Evolutionary conservation across 2,113 vertebrate genomes (phyloP), one percentile per base, ranked within the genome.

Genomic region (Myrmecophaga tridactyla): DNA sequence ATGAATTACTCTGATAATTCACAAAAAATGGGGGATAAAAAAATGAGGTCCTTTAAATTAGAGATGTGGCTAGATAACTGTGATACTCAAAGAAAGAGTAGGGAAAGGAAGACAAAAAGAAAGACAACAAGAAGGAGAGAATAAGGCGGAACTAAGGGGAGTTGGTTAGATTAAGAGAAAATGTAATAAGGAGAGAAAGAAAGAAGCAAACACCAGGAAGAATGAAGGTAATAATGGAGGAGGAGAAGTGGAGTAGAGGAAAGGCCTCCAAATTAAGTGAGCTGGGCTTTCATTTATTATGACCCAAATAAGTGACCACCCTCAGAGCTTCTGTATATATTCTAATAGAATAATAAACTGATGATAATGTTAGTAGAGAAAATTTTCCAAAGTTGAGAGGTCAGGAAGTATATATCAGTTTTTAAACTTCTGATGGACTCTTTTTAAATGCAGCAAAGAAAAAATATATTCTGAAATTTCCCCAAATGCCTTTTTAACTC

Each of bases 401-500:
- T 69, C 89, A 93, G 73, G 62, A 94, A 96, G 69, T 81, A 39
- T 31, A 73, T 83, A 80, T 65, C 51, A 81, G 39, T 75, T 69
- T 94, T 20, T 60, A 85, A 95, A 78, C 75, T 92, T 81, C 67
- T 39, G 21, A 36, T 67, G 53, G 51, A 4, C 58, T 96, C 39
- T 93, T 83, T 87, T 63, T 75, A 85, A 92, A 87, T 88, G 13
- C 60, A 87, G 0, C 70, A 27, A 90, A 95, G 92, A 83, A 96
- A 92, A 89, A 86, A 60, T 76, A 36, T 53, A 70, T 80, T 94
- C 56, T 86, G 39, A 85, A 94, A 70, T 94, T 62, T 14, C 34
- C 78, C 34, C 34, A 25, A 67, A 81, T 77, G 89, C 62, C 41
- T 86, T 94, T 80, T 81, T 88, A 86, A 84, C 65, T 92, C 53